Percentiles rank a stretch among this genome's conserved stretches.
Evolutionary conservation across 2,888 invertebrate genomes (phyloP).

Genomic region (Sclerodermus sp.): DNA sequence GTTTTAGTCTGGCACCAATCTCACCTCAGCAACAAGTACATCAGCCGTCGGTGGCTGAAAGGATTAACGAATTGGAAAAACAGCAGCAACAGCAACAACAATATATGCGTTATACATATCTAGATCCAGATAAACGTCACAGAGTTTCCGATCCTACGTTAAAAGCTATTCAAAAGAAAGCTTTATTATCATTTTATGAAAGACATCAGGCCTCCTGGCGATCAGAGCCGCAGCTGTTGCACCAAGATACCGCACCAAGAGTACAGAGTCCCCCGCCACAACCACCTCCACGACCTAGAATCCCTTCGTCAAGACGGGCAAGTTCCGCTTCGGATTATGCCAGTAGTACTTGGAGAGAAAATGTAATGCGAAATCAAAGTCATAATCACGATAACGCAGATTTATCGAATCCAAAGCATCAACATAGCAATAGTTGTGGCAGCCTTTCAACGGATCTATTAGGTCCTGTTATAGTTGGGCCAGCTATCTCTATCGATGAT

Average conservation of each 20-base stretch:
- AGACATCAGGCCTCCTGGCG: slow-evolving; percentile 62
- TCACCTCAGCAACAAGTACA: slow-evolving; percentile 49
- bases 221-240: slow-evolving; percentile 63
- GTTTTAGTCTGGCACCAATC: slow-evolving; percentile 30
- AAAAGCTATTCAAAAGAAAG: slow-evolving; percentile 82
- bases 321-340: slow-evolving; percentile 72
- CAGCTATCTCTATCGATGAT: slow-evolving; percentile 67
- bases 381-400: slow-evolving; percentile 34
- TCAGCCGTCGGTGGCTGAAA: slow-evolving; percentile 62
- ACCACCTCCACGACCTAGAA: slow-evolving; percentile 58
- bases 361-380: slow-evolving; percentile 35
- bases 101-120: slow-evolving; percentile 66
- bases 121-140: slow-evolving; percentile 75
- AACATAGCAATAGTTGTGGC: slow-evolving; percentile 65
- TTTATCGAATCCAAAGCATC: slow-evolving; percentile 56
- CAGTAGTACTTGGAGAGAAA: slow-evolving; percentile 59
- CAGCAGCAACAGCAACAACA: slow-evolving; percentile 50
- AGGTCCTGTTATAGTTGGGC: slow-evolving; percentile 66
- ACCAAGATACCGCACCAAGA: slow-evolving; percentile 31
- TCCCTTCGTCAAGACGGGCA: slow-evolving; percentile 62
- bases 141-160: slow-evolving; percentile 72
- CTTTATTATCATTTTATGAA: slow-evolving; percentile 78
- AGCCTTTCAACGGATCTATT: slow-evolving; percentile 63
- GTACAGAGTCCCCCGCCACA: slow-evolving; percentile 45
- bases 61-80: slow-evolving; percentile 59